phyloP scores from a whole-genome alignment of 1,140 invertebrate species.

The Onthophagus taurus region DNA sequence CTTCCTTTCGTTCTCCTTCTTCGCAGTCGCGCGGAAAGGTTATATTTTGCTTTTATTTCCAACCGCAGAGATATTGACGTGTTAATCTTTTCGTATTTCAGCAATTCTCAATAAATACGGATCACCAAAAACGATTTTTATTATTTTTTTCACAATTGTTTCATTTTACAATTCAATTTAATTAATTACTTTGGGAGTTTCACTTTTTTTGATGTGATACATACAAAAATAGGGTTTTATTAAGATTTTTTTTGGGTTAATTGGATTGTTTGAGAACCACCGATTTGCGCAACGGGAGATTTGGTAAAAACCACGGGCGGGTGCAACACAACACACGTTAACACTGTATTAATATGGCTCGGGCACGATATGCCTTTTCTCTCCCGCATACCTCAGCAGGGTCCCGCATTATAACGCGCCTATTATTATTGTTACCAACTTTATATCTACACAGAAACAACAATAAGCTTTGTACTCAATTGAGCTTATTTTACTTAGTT shows the following conservation, averaged over 20 bases:
- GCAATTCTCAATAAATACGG: too few species aligned
- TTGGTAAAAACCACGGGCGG: slow-evolving; percentile 7
- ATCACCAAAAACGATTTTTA: too few species aligned
- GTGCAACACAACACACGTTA: slow-evolving; percentile 12
- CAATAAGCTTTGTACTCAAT: too few species aligned
- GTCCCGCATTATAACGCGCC: slow-evolving; percentile 2
- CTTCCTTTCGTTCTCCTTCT: slow-evolving; percentile 11
- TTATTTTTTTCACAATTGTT: too few species aligned
- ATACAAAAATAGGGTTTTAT: too few species aligned
- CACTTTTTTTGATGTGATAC: too few species aligned
- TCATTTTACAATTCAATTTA: too few species aligned
- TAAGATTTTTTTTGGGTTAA: too few species aligned
- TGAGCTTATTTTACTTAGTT: too few species aligned
- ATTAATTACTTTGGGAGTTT: too few species aligned
- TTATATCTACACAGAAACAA: too few species aligned
- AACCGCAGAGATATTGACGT: slow-evolving; percentile 14
- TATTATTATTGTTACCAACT: slow-evolving; percentile 8
- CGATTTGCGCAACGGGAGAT: not conserved
- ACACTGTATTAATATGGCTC: slow-evolving; percentile 12
- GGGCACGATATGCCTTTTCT: slow-evolving; percentile 10
- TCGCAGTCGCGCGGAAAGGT: too few species aligned
- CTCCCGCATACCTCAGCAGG: slow-evolving; percentile 10
- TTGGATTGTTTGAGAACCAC: slow-evolving; percentile 5
- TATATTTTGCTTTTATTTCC: slow-evolving; percentile 16
- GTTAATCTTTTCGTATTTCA: slow-evolving; percentile 19